Conservation (phyloP, 2,113 vertebrate genomes). For the Malurus melanocephalus region DNA sequence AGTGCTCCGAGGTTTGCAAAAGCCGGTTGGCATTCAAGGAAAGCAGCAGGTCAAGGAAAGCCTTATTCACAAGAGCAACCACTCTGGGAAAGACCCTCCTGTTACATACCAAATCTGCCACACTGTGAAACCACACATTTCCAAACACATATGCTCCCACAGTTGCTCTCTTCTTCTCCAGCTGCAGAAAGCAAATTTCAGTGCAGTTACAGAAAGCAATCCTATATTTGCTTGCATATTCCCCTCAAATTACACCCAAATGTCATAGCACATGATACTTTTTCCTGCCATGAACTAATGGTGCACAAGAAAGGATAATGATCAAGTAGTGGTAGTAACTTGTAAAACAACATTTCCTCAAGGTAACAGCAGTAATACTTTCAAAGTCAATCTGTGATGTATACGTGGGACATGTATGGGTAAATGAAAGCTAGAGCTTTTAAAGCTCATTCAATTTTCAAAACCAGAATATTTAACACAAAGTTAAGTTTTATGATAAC, state of each 20-base stretch:
- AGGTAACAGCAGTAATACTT: neutral
- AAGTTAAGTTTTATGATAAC: neutral
- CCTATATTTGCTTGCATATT: neutral
- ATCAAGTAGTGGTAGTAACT: neutral
- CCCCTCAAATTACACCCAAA: neutral
- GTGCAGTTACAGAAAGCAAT: neutral
- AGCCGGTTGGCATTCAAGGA: neutral
- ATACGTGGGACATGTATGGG: neutral
- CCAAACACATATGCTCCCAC: neutral
- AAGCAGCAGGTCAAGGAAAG: neutral
- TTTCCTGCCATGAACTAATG: neutral
- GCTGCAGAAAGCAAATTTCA: neutral
- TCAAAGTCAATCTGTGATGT: neutral
- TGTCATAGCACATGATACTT: rapidly evolving
- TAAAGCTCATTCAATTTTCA: neutral
- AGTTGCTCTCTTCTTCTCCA: neutral
- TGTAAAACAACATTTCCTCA: neutral
- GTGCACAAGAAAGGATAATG: neutral
- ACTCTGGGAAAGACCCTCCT: neutral
- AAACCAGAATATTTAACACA: neutral
- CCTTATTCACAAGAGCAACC: neutral
- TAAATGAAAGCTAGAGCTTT: neutral
- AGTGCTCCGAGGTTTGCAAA: neutral
- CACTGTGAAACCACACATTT: neutral
- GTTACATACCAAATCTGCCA: neutral